Conservation (phyloP, 2,888 invertebrate species). For the Acanthopleura granulata region DNA sequence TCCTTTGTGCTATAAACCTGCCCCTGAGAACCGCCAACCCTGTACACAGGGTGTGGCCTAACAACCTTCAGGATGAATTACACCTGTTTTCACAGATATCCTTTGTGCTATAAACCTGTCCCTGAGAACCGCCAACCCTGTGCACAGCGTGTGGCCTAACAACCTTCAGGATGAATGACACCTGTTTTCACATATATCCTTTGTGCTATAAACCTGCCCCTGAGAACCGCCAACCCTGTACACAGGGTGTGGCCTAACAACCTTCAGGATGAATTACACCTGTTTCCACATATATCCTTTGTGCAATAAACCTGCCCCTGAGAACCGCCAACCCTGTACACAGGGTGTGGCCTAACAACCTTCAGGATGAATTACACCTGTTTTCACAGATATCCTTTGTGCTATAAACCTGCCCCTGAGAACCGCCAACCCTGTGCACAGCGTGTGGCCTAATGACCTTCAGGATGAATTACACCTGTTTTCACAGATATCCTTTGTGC, state of each 20-base stretch:
- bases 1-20: too few species aligned
- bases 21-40: too few species aligned
- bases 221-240: slow-evolving; percentile 96
- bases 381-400: slow-evolving; percentile 95
- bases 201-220: slow-evolving; percentile 96
- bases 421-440: slow-evolving; percentile 97
- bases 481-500: slow-evolving; percentile 97
- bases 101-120: slow-evolving; percentile 96
- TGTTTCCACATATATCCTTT: slow-evolving; percentile 87
- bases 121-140: slow-evolving; percentile 95
- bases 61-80: too few species aligned
- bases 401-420: slow-evolving; percentile 97
- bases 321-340: too few species aligned
- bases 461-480: slow-evolving; percentile 96
- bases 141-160: slow-evolving; percentile 95
- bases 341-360: too few species aligned
- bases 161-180: slow-evolving; percentile 70
- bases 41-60: too few species aligned
- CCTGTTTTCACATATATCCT: slow-evolving; percentile 97
- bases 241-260: slow-evolving; percentile 94
- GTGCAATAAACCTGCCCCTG: too few species aligned
- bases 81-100: slow-evolving; percentile 97
- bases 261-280: slow-evolving; percentile 73
- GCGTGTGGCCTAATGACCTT: slow-evolving; percentile 91
- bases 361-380: slow-evolving; percentile 75